A percentile compares a stretch with the other conserved stretches of the same genome.
These are phyloP conservation scores for Drosophila lacertosa DNA, from an alignment of 1,140 invertebrate species.

Conservation along the genomic window DNA sequence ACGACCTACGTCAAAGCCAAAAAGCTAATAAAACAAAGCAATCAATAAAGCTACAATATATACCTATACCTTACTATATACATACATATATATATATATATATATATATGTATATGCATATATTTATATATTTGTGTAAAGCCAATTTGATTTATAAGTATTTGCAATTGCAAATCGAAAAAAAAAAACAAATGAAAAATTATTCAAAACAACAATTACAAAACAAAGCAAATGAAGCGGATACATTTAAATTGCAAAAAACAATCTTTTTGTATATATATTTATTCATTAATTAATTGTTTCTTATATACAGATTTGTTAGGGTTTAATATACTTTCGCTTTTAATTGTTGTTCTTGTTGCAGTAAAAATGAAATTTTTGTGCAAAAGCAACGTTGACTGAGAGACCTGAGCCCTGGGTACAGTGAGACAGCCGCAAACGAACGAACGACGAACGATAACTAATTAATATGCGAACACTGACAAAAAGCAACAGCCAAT, in stretches of 20 bases:
- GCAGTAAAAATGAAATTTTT: constrained; percentile 51
- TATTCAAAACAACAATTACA: neutral
- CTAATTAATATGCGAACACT: constrained; percentile 49
- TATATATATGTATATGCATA: constrained; percentile 1
- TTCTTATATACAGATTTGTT: constrained; percentile 20
- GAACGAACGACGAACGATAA: constrained; percentile 16
- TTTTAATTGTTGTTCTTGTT: constrained; percentile 56
- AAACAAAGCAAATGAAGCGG: neutral
- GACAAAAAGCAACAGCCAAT: constrained; percentile 30
- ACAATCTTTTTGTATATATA: constrained; percentile 14
- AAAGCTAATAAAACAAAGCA: constrained; percentile 28
- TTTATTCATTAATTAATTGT: constrained; percentile 22
- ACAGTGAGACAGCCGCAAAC: constrained; percentile 16
- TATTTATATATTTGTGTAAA: neutral
- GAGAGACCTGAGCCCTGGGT: neutral
- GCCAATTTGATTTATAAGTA: constrained; percentile 2
- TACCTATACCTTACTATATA: constrained; percentile 7
- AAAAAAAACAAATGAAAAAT: neutral
- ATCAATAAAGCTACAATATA: constrained; percentile 17
- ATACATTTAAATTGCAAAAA: constrained; percentile 18
- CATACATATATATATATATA: constrained; percentile 10
- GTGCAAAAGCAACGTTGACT: constrained; percentile 24
- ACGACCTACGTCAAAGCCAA: constrained; percentile 58
- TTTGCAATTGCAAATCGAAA: constrained; percentile 13
- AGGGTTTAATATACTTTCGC: constrained; percentile 65